Conservation (phyloP, 2,113 vertebrate species). For the Phylloscopus whistleri region DNA sequence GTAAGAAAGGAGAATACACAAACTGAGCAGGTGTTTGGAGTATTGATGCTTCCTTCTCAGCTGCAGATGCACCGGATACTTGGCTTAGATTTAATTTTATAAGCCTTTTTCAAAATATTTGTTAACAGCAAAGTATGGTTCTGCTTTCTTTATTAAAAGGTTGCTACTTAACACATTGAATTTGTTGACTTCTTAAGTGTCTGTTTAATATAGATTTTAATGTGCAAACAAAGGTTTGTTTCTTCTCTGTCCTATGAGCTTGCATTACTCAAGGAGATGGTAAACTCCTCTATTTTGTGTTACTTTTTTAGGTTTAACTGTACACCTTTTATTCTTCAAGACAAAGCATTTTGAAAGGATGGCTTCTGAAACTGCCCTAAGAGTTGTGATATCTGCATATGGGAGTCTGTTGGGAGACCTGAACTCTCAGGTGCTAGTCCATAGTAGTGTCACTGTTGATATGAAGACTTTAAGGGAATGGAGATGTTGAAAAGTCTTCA, state of each 20-base stretch:
- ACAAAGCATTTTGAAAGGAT: constrained; percentile 2
- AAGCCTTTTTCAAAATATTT: constrained; percentile 49
- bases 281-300: neutral
- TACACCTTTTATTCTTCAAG: constrained; percentile 34
- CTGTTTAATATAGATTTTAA: neutral
- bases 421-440: neutral
- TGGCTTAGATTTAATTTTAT: constrained; percentile 31
- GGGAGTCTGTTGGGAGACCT: neutral
- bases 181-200: constrained; percentile 19
- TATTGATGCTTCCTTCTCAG: constrained; percentile 69
- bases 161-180: constrained; percentile 18
- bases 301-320: constrained; percentile 2
- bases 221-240: constrained; percentile 55
- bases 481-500: neutral
- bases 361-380: constrained; percentile 18
- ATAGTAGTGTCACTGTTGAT: neutral
- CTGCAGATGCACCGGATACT: constrained; percentile 57
- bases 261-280: constrained; percentile 22
- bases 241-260: constrained; percentile 36
- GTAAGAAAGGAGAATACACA: constrained; percentile 60
- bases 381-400: neutral
- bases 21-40: constrained; percentile 68
- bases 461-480: neutral
- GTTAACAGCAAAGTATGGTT: constrained; percentile 41
- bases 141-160: constrained; percentile 54